Evolutionary conservation across 2,113 vertebrate genomes (phyloP), one percentile per base, ranked within the genome.

Genomic region (Vidua chalybeata): DNA sequence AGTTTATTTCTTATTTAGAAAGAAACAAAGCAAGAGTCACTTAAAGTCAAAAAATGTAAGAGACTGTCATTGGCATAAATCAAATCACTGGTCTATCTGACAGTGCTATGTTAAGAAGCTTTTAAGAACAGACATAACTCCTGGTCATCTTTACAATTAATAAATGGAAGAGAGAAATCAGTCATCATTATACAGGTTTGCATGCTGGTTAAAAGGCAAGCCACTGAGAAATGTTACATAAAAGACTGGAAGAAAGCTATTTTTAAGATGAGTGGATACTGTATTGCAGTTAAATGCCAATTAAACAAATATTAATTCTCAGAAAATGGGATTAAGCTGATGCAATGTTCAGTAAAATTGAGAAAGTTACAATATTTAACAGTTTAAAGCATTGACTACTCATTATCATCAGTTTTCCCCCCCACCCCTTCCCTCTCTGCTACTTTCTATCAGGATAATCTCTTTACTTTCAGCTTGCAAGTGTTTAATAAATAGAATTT

Each of bases 251-350:
- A 95, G 55, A 87, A 92, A 94, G 95, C 86, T 87, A 54, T 92
- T 92, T 94, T 93, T 82, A 92, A 95, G 88, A 96, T 84, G 41
- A 90, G 79, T 89, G 56, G 83, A 75, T 81, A 84, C 37, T 62
- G 30, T 17, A 79, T 33, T 62, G 54, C 84, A 93, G 75, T 92
- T 96, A 93, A 81, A 93, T 93, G 81, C n/a, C 85, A 92, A 87
- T 96, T 94, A 90, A 93, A 95, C 66, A 66, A 94, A 91, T 93
- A 87, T 30, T 90, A 89, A 84, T 78, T 89, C 80, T 88, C 75
- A 88, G 75, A 86, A 96, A 92, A 92, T 64, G 52, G 64, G 49
- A 96, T 92, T 94, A 82, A 72, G 66, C 73, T 97, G 90, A 95
- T 94, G 93, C 83, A 94, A 90, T 78, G 79, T 72, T 93, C 76